phyloP scores from a whole-genome alignment of 2,888 invertebrate genomes.

The Caenorhabditis angaria region DNA sequence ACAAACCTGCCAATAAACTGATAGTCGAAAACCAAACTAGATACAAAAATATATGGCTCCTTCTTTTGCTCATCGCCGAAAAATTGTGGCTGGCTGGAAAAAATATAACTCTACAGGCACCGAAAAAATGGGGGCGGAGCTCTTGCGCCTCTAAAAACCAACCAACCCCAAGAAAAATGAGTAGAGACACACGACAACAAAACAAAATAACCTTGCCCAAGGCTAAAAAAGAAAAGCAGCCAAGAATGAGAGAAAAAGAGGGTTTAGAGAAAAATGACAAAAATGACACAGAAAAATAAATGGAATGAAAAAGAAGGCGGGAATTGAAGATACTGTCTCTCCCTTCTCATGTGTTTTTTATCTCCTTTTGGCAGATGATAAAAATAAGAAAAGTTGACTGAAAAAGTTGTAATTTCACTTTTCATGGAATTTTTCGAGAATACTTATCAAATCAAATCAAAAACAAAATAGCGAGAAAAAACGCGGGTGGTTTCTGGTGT shows the following conservation, averaged over 20 bases:
- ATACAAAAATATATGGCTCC: conserved; percentile 2
- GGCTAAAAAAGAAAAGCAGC: background rate
- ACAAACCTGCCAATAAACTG: background rate
- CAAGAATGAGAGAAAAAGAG: conserved; percentile 9
- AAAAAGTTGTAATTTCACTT: conserved; percentile 3
- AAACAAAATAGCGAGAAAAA: background rate
- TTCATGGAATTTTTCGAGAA: background rate
- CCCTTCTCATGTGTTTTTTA: conserved; percentile 25
- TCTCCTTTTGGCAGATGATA: background rate
- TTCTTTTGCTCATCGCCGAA: background rate
- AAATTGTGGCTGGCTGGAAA: background rate
- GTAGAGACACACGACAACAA: too few species aligned
- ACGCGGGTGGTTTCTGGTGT: background rate
- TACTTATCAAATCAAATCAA: background rate
- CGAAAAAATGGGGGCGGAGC: background rate
- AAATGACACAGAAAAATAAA: conserved; percentile 20
- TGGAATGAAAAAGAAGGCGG: conserved; percentile 26
- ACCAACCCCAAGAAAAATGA: background rate
- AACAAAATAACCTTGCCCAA: background rate
- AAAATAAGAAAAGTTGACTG: background rate
- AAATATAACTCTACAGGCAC: too few species aligned
- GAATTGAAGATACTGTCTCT: conserved; percentile 18
- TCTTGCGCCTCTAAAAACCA: background rate
- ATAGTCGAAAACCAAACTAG: background rate
- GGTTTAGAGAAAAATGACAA: conserved; percentile 3